Evolutionary conservation across 2,888 invertebrate genomes (phyloP).

Genomic region (Oegoconia quadripuncta): DNA sequence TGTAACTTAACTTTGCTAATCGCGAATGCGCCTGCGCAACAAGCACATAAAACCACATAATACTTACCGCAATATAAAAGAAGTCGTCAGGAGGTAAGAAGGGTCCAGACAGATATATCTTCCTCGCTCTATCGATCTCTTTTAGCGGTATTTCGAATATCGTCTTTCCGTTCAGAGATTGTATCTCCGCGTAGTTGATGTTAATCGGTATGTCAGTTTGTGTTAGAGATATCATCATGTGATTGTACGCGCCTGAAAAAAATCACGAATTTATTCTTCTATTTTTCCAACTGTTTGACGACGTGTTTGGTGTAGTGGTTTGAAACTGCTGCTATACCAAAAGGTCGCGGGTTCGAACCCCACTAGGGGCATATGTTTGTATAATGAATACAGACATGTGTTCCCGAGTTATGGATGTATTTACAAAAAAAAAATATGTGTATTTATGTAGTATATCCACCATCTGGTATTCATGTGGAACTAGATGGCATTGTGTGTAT

Average conservation of each 20-base stretch:
- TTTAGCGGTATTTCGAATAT: conserved; percentile 59
- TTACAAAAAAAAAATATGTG: no score
- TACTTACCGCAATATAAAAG: conserved; percentile 82
- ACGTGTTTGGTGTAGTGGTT: no score
- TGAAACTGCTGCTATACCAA: no score
- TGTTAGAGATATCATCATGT: conserved; percentile 52
- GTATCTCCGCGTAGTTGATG: conserved; percentile 50
- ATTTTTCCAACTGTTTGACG: background rate
- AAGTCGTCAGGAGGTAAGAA: conserved; percentile 82
- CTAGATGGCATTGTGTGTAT: no score
- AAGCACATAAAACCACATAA: background rate
- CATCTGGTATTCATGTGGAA: no score
- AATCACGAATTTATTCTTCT: conserved; percentile 5
- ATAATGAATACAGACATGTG: no score
- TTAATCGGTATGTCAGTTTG: conserved; percentile 35
- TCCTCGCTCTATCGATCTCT: conserved; percentile 27
- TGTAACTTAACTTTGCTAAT: no score
- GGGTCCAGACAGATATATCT: conserved; percentile 73
- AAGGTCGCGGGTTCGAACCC: no score
- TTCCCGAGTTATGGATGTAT: no score
- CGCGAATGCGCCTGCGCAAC: no score
- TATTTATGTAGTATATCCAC: no score
- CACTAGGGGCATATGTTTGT: no score
- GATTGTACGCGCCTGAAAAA: conserved; percentile 65
- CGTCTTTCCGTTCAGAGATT: conserved; percentile 45